These are phyloP conservation scores for Andrena bucephala DNA, from an alignment of 2,888 invertebrate genomes.

Conservation along the genomic window DNA sequence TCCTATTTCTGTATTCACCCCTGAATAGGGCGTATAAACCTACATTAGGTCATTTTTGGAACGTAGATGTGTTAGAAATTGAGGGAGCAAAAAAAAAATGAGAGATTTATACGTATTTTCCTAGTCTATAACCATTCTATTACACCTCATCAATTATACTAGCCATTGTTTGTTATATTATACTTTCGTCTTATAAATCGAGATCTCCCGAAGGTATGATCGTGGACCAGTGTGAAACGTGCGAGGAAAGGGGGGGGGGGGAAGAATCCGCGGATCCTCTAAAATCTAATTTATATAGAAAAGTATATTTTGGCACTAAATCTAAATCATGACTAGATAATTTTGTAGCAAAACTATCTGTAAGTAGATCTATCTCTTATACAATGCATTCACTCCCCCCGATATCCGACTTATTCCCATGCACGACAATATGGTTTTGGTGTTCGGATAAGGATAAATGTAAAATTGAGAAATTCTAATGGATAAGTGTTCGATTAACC, in stretches of 20 bases:
- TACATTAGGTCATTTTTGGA: slow-evolving; percentile 54
- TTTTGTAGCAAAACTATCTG: neutral
- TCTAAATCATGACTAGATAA: slow-evolving; percentile 8
- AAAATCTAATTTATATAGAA: slow-evolving; percentile 15
- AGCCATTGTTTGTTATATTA: slow-evolving; percentile 40
- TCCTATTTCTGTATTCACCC: slow-evolving; percentile 62
- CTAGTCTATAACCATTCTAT: slow-evolving; percentile 58
- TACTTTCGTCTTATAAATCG: slow-evolving; percentile 32
- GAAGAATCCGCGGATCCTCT: neutral
- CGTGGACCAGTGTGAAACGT: slow-evolving; percentile 28
- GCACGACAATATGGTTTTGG: slow-evolving; percentile 7
- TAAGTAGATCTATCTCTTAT: slow-evolving; percentile 14
- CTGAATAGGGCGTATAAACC: slow-evolving; percentile 50
- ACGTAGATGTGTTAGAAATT: slow-evolving; percentile 45
- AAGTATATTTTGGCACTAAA: slow-evolving; percentile 15
- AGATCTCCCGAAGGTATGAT: slow-evolving; percentile 27
- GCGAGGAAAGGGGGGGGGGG: neutral
- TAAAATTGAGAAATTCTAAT: slow-evolving; percentile 26
- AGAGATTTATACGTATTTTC: slow-evolving; percentile 49
- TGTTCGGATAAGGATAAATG: slow-evolving; percentile 18
- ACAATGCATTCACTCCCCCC: neutral
- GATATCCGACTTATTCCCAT: slow-evolving; percentile 4
- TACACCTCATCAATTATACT: slow-evolving; percentile 40
- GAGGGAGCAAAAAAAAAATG: slow-evolving; percentile 22
- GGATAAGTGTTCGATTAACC: slow-evolving; percentile 21